phyloP scores from a whole-genome alignment of 2,113 vertebrate genomes.

The Vidua macroura region DNA sequence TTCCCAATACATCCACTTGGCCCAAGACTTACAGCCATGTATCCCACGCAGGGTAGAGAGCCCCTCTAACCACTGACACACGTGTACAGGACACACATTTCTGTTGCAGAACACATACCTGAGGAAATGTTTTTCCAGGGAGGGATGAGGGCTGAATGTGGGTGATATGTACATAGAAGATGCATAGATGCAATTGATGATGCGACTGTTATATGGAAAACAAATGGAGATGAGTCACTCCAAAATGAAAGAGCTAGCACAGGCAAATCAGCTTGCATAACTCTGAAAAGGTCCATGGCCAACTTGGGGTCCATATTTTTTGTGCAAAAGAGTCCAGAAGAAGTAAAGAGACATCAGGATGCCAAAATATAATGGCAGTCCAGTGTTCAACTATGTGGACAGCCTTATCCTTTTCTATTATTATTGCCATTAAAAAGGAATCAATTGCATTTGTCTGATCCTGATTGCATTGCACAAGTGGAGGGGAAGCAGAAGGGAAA shows the following conservation, averaged over 20 bases:
- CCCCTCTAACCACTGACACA: not conserved
- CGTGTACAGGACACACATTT: not conserved
- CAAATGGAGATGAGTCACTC: not conserved
- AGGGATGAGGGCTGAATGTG: not conserved
- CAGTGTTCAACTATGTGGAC: not conserved
- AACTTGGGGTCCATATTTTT: not conserved
- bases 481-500: not conserved
- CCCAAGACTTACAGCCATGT: not conserved
- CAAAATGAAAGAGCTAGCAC: not conserved
- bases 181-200: not conserved
- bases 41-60: not conserved
- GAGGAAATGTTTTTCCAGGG: not conserved
- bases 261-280: not conserved
- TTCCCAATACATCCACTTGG: not conserved
- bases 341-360: not conserved
- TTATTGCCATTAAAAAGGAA: not conserved
- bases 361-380: not conserved
- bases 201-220: not conserved
- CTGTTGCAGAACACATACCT: not conserved
- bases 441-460: not conserved
- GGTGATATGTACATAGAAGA: not conserved
- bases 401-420: not conserved
- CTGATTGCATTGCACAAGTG: not conserved
- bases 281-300: not conserved
- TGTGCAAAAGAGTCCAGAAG: not conserved